Evolutionary conservation across 2,888 invertebrate genomes (phyloP).

Genomic region (Pterostichus madidus): DNA sequence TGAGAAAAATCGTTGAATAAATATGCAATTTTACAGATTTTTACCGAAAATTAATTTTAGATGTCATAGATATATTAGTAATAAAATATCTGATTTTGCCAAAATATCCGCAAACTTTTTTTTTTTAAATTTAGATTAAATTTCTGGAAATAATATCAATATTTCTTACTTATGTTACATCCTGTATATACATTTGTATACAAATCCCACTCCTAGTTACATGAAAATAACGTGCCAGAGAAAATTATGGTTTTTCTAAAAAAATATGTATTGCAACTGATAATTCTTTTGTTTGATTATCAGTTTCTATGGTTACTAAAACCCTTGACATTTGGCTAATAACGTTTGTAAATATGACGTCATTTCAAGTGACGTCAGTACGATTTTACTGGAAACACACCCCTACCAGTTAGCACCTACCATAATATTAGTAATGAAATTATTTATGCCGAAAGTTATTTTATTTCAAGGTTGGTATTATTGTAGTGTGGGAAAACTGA

Average conservation of each 20-base stretch:
- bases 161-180: too few species aligned
- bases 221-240: not conserved
- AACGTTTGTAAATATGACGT: not conserved
- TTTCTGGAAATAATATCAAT: too few species aligned
- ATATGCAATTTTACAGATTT: too few species aligned
- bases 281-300: constrained; percentile 4
- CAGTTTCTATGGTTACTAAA: not conserved
- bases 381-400: not conserved
- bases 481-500: not conserved
- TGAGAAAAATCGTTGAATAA: too few species aligned
- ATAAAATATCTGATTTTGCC: too few species aligned
- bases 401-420: not conserved
- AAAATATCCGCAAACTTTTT: too few species aligned
- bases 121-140: too few species aligned
- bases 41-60: too few species aligned
- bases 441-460: not conserved
- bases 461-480: not conserved
- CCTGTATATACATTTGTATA: too few species aligned
- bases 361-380: not conserved
- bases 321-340: not conserved
- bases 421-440: not conserved
- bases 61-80: too few species aligned
- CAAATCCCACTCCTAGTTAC: too few species aligned
- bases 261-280: not conserved
- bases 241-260: not conserved